Conservation (phyloP, 2,113 vertebrate genomes). For the Gracilinanus agilis region DNA sequence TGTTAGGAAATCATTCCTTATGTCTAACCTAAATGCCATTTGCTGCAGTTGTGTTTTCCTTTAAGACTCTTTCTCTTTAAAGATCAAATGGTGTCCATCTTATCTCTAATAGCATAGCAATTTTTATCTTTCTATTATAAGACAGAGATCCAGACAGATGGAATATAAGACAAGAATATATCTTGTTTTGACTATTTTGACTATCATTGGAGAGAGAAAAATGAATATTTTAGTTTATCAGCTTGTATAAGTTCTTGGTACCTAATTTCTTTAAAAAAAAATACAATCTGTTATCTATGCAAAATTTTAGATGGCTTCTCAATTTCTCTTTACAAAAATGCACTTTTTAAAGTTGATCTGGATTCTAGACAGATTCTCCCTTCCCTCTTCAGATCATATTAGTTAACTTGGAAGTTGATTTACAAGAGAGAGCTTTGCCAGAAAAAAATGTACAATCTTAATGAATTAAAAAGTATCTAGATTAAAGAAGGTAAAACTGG, state of each 20-base stretch:
- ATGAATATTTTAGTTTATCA: neutral
- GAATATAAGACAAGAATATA: constrained; percentile 1
- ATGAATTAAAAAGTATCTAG: too few species aligned
- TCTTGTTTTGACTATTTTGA: neutral
- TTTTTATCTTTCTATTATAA: neutral
- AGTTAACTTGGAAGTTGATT: too few species aligned
- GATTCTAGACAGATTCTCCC: neutral
- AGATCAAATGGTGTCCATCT: too few species aligned
- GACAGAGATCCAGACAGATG: neutral
- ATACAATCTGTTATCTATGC: neutral
- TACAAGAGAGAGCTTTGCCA: too few species aligned
- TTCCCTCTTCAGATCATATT: neutral
- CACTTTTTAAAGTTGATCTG: neutral
- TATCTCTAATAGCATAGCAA: too few species aligned
- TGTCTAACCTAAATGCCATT: neutral
- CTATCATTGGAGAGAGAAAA: neutral
- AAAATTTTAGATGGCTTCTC: constrained; percentile 38
- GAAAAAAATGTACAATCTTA: too few species aligned
- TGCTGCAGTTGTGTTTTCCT: neutral
- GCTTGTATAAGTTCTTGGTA: neutral
- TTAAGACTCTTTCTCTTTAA: neutral
- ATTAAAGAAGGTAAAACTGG: too few species aligned
- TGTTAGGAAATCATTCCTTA: neutral
- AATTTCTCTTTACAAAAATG: constrained; percentile 1
- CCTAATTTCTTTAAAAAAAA: neutral